These are phyloP conservation scores for Leptestheria dahalacensis DNA, from an alignment of 1,140 invertebrate genomes.

Conservation along the genomic window DNA sequence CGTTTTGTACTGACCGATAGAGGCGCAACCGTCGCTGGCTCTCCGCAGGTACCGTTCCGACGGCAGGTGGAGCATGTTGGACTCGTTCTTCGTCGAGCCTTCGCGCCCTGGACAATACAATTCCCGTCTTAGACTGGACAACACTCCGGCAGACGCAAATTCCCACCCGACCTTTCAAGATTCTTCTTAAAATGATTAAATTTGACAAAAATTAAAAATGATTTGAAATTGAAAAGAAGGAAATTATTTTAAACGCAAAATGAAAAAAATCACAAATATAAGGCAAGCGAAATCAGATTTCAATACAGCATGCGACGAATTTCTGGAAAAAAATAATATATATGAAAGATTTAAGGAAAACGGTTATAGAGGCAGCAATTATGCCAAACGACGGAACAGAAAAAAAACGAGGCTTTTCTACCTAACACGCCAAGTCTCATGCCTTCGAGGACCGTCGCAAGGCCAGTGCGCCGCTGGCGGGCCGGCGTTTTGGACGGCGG, in stretches of 20 bases:
- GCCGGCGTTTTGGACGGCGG: constrained; percentile 15
- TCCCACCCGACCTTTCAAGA: too few species aligned
- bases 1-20: constrained; percentile 35
- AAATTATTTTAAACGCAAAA: too few species aligned
- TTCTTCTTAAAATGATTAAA: background rate
- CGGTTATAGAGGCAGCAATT: too few species aligned
- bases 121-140: too few species aligned
- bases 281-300: too few species aligned
- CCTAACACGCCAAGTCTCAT: constrained; percentile 12
- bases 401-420: too few species aligned
- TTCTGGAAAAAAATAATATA: too few species aligned
- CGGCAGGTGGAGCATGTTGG: constrained; percentile 5
- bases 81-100: background rate
- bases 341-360: too few species aligned
- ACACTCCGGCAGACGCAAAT: too few species aligned
- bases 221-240: too few species aligned
- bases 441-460: constrained; percentile 15
- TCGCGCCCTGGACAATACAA: constrained; percentile 15
- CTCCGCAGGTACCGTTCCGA: constrained; percentile 40
- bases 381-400: background rate
- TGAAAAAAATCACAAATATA: too few species aligned
- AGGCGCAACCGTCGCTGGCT: constrained; percentile 59
- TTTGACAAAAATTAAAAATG: background rate
- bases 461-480: constrained; percentile 15
- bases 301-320: too few species aligned